phyloP scores from a whole-genome alignment of 2,113 vertebrate species.

The Peromyscus maniculatus region DNA sequence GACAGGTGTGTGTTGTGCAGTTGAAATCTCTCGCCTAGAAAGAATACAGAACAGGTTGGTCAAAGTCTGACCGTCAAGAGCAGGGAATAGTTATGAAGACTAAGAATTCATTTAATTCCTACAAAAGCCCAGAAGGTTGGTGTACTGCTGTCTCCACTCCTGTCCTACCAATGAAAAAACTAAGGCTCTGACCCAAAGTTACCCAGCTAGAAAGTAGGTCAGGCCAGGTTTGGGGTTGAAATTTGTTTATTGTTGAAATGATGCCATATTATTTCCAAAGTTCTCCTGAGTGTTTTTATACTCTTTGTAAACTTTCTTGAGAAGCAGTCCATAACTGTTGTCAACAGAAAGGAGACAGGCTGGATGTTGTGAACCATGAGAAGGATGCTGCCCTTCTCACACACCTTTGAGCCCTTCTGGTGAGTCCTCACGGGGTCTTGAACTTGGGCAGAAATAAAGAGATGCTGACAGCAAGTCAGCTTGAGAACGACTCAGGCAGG shows the following conservation, averaged over 20 bases:
- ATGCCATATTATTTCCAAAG: constrained; percentile 9
- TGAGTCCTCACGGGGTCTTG: not conserved
- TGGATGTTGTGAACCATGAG: not conserved
- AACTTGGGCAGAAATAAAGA: not conserved
- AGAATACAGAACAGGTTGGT: not conserved
- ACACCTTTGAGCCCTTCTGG: not conserved
- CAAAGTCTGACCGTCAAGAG: not conserved
- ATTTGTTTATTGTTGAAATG: not conserved
- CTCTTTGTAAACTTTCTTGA: not conserved
- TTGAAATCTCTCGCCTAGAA: not conserved
- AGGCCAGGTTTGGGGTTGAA: not conserved
- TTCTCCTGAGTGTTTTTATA: not conserved
- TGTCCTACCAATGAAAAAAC: not conserved
- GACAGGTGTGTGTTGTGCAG: not conserved
- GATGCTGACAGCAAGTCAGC: not conserved
- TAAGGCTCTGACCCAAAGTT: not conserved
- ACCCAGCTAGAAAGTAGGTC: not conserved
- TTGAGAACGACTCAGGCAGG: not conserved
- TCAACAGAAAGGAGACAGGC: not conserved
- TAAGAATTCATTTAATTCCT: not conserved
- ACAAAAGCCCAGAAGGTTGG: not conserved
- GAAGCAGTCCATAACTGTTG: not conserved
- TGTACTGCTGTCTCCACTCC: not conserved
- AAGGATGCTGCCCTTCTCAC: not conserved
- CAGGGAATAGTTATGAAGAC: not conserved